Percentiles rank a stretch among this genome's conserved stretches.
Conservation (phyloP, 2,113 vertebrate species). For the Tenrec ecaudatus region DNA sequence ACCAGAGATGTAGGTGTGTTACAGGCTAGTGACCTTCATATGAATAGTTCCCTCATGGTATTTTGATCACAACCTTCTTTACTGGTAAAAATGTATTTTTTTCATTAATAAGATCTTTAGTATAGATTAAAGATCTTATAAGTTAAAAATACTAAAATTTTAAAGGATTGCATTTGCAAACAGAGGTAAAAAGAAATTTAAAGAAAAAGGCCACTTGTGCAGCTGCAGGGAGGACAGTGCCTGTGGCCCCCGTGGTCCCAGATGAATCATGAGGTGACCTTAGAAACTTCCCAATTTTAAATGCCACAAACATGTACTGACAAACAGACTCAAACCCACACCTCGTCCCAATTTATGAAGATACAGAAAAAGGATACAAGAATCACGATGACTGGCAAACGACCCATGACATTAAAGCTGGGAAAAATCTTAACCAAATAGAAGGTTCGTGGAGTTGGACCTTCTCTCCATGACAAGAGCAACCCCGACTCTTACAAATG, state of each 20-base stretch:
- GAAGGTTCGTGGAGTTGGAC: not conserved
- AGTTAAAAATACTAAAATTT: not conserved
- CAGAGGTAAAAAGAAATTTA: no score
- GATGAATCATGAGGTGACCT: no score
- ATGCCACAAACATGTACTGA: not conserved
- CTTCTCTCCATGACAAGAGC: not conserved
- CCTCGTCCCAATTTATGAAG: not conserved
- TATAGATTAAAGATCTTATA: no score
- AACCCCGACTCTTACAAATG: not conserved
- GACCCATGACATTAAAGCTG: not conserved
- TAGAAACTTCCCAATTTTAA: no score
- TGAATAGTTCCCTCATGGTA: rapidly evolving
- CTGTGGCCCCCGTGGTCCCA: no score
- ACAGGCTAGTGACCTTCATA: not conserved
- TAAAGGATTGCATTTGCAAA: no score
- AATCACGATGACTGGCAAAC: not conserved
- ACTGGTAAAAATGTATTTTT: not conserved
- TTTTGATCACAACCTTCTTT: not conserved
- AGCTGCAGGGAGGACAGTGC: no score
- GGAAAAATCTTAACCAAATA: not conserved
- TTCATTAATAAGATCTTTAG: no score
- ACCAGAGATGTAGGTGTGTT: not conserved
- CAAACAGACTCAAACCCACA: not conserved
- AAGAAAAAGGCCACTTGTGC: no score
- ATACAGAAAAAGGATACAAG: not conserved